Evolutionary conservation across 2,888 invertebrate genomes (phyloP).

Genomic region (Autographa gamma): DNA sequence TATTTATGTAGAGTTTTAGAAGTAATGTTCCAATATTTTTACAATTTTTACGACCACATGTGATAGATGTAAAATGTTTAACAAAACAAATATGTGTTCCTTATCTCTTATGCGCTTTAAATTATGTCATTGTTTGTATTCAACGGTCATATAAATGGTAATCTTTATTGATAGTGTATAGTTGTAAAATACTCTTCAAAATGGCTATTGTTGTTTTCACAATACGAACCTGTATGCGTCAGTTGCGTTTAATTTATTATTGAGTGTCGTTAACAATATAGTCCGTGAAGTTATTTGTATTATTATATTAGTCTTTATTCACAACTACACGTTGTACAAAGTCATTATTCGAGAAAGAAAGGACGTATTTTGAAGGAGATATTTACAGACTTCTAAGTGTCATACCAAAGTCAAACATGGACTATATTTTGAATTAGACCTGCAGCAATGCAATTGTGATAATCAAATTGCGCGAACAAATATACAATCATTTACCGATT

Average conservation of each 20-base stretch:
- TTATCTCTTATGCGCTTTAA: not conserved
- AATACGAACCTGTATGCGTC: constrained; percentile 1
- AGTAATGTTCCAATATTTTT: too few relatives aligned
- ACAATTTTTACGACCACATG: not conserved
- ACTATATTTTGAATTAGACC: too few relatives aligned
- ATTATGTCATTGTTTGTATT: not conserved
- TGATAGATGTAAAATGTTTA: not conserved
- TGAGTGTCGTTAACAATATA: not conserved
- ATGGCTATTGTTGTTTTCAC: constrained; percentile 2
- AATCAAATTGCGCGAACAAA: too few relatives aligned
- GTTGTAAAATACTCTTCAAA: not conserved
- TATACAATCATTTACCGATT: too few relatives aligned
- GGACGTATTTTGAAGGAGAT: too few relatives aligned
- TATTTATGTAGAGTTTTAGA: too few relatives aligned
- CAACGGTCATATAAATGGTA: constrained; percentile 1
- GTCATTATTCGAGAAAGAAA: too few relatives aligned
- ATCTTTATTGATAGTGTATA: not conserved
- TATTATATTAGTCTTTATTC: too few relatives aligned
- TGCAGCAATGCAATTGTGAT: too few relatives aligned
- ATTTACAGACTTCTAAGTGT: too few relatives aligned
- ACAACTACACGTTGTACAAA: too few relatives aligned
- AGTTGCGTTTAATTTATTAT: not conserved
- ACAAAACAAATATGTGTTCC: not conserved
- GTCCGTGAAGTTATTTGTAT: not conserved
- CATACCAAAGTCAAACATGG: too few relatives aligned